These are phyloP conservation scores for Gymnobelideus leadbeateri DNA, from an alignment of 2,113 vertebrate genomes.

Conservation along the genomic window DNA sequence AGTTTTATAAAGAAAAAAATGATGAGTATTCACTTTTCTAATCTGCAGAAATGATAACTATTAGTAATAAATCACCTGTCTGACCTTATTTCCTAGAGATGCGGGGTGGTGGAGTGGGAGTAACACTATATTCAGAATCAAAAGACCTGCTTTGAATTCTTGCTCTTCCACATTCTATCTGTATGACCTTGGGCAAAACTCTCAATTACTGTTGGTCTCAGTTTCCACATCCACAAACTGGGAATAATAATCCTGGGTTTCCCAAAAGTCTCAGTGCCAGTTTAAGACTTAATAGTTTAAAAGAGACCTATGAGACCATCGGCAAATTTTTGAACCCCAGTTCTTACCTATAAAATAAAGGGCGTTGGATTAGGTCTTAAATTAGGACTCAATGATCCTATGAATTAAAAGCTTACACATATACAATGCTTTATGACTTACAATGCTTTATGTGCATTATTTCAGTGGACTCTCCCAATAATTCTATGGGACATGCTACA, in stretches of 20 bases:
- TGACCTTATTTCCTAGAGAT: not conserved
- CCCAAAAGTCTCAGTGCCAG: not conserved
- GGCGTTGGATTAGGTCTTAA: not conserved
- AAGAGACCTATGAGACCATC: not conserved
- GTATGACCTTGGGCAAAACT: not conserved
- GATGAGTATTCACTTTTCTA: not conserved
- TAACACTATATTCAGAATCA: not conserved
- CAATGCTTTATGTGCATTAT: not conserved
- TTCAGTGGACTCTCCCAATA: not conserved
- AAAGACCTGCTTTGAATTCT: not conserved
- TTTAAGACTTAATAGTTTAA: not conserved
- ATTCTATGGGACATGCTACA: not conserved
- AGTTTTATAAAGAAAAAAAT: not conserved
- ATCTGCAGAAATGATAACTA: not conserved
- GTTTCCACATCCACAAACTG: not conserved
- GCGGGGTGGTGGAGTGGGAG: not conserved
- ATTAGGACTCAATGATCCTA: not conserved
- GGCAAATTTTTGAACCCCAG: not conserved
- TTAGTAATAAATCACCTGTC: not conserved
- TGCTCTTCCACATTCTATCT: not conserved
- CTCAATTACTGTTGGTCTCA: not conserved
- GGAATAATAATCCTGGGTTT: not conserved
- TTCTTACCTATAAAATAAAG: not conserved
- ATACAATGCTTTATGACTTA: not conserved
- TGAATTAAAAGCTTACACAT: not conserved